These are phyloP conservation scores for Enteromius trimaculatus DNA, from an alignment of 2,797 vertebrate species.

Conservation along the genomic window DNA sequence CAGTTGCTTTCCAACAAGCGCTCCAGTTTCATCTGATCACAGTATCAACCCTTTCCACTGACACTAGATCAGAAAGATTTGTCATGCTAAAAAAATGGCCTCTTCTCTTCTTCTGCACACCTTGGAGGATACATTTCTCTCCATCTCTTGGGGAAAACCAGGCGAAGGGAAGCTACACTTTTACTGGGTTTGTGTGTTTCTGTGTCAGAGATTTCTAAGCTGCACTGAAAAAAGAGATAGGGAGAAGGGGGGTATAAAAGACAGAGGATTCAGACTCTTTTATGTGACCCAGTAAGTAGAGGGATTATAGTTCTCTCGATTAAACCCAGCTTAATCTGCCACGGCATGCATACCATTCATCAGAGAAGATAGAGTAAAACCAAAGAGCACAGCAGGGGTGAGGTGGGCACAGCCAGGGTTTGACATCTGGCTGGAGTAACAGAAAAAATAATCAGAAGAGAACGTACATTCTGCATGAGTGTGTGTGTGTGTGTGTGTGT, in stretches of 20 bases:
- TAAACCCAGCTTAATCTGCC: constrained; percentile 52
- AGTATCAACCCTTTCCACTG: not conserved
- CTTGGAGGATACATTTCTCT: constrained; percentile 23
- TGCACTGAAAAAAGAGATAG: constrained; percentile 31
- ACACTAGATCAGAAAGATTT: constrained; percentile 3
- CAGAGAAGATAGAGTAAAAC: constrained; percentile 27
- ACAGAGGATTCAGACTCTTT: constrained; percentile 44
- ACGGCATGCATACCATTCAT: constrained; percentile 34
- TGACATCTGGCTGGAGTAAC: constrained; percentile 39
- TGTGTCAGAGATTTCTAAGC: constrained; percentile 53
- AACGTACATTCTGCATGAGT: not conserved
- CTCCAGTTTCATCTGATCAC: constrained; percentile 39
- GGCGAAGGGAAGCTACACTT: constrained; percentile 6
- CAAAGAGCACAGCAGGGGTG: constrained; percentile 30
- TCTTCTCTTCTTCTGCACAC: constrained; percentile 8
- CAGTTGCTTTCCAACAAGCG: constrained; percentile 13
- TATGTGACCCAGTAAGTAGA: constrained; percentile 57
- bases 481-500: not conserved
- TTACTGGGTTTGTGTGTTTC: constrained; percentile 55
- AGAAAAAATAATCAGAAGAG: constrained; percentile 15
- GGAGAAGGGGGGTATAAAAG: not conserved
- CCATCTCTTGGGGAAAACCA: constrained; percentile 2
- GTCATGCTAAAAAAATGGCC: constrained; percentile 35
- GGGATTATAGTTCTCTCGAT: constrained; percentile 56
- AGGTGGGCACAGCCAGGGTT: not conserved